Evolutionary conservation across 1,140 invertebrate genomes (phyloP).

Genomic region (Drosophila subpulchrella): DNA sequence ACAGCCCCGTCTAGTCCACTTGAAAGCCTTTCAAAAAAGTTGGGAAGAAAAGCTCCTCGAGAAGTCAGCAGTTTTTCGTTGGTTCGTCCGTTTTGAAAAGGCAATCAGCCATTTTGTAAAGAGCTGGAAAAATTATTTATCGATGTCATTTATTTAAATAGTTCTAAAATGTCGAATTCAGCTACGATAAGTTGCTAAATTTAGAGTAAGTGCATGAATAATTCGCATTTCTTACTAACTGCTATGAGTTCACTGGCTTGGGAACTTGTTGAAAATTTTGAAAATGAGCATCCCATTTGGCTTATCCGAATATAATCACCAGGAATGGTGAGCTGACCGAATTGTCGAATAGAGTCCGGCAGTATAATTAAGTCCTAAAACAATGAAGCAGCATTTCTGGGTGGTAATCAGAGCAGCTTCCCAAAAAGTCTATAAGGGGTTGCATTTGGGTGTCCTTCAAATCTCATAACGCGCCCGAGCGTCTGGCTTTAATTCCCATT

Average conservation of each 20-base stretch:
- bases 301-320: slow-evolving; percentile 45
- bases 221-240: too few relatives aligned
- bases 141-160: not conserved
- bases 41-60: slow-evolving; percentile 6
- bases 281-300: slow-evolving; percentile 18
- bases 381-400: slow-evolving; percentile 67
- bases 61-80: slow-evolving; percentile 36
- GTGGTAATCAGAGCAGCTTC: slow-evolving; percentile 4
- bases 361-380: slow-evolving; percentile 64
- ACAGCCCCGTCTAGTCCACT: not conserved
- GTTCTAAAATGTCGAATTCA: too few relatives aligned
- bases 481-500: slow-evolving; percentile 12
- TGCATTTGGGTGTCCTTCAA: not conserved
- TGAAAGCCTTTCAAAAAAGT: not conserved
- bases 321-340: slow-evolving; percentile 28
- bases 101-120: slow-evolving; percentile 44
- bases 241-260: not conserved
- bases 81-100: not conserved
- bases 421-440: not conserved
- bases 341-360: not conserved
- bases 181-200: too few relatives aligned
- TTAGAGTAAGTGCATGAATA: too few relatives aligned
- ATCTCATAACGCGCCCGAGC: slow-evolving; percentile 1
- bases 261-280: not conserved
- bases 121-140: slow-evolving; percentile 18